A percentile compares a stretch with the other conserved stretches of the same genome.
Conservation (phyloP, 1,140 invertebrate species). For the Drosophila erecta region DNA sequence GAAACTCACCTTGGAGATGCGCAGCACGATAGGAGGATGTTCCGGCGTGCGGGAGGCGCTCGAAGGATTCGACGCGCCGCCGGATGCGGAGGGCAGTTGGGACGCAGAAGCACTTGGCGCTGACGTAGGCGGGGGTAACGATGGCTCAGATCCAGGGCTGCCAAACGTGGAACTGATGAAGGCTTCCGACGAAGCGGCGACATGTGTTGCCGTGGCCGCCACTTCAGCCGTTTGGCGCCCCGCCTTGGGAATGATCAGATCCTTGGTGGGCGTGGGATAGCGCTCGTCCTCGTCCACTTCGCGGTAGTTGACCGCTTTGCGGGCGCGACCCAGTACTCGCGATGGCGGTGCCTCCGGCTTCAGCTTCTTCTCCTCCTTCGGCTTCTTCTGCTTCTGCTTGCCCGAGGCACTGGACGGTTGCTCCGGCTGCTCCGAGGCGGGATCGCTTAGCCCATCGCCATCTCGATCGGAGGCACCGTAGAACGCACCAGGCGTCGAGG, state of each 20-base stretch:
- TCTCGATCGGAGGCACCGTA: constrained; percentile 44
- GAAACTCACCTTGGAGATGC: constrained; percentile 86
- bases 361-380: constrained; percentile 81
- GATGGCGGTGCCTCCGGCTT: constrained; percentile 84
- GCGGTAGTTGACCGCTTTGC: constrained; percentile 82
- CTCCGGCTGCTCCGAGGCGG: constrained; percentile 43
- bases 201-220: constrained; percentile 13
- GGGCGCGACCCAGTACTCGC: constrained; percentile 74
- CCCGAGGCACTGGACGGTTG: constrained; percentile 15
- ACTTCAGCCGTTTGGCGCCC: constrained; percentile 20
- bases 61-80: constrained; percentile 47
- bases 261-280: constrained; percentile 83
- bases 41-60: constrained; percentile 78
- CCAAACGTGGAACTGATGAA: constrained; percentile 29
- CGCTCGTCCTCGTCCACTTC: constrained; percentile 82
- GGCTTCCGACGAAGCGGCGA: constrained; percentile 27
- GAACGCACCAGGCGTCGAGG: constrained; percentile 56
- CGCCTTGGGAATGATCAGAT: constrained; percentile 71
- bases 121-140: constrained; percentile 61
- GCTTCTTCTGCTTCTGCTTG: constrained; percentile 62
- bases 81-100: constrained; percentile 34
- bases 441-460: constrained; percentile 20
- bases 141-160: constrained; percentile 26
- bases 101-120: constrained; percentile 71
- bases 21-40: constrained; percentile 86